Conservation (phyloP, 2,888 invertebrate species). For the Campopleginae sp. region DNA sequence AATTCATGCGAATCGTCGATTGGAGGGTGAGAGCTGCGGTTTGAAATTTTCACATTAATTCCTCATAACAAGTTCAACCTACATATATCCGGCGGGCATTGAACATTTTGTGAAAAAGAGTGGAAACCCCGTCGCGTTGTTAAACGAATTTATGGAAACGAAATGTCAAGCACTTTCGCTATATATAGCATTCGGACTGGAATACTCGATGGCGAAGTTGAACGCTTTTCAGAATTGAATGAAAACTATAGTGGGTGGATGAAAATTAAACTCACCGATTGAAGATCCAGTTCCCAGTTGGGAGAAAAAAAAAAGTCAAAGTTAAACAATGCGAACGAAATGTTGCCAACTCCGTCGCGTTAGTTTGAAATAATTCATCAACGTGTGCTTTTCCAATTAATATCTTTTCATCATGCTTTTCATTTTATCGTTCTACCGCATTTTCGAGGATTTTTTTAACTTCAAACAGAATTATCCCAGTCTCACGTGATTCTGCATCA, state of each 20-base stretch:
- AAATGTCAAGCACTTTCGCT: neutral
- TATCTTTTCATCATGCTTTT: too few relatives aligned
- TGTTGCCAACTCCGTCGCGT: too few relatives aligned
- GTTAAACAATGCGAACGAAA: too few relatives aligned
- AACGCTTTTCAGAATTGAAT: neutral
- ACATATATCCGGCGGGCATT: neutral
- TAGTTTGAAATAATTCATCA: neutral
- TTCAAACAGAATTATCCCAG: too few relatives aligned
- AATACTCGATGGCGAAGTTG: slow-evolving; percentile 8
- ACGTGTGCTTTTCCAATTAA: neutral
- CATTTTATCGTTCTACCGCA: too few relatives aligned
- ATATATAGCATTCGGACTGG: neutral
- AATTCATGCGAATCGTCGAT: neutral
- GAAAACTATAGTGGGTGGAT: neutral
- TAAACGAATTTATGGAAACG: slow-evolving; percentile 2
- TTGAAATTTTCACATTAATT: neutral
- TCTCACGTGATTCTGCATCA: too few relatives aligned
- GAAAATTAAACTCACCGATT: neutral
- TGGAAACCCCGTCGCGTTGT: neutral
- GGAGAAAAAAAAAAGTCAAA: too few relatives aligned
- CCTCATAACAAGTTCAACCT: neutral
- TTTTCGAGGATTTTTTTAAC: too few relatives aligned
- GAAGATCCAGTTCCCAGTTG: too few relatives aligned
- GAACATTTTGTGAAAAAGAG: neutral
- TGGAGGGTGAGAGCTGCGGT: neutral